Evolutionary conservation across 2,888 invertebrate genomes (phyloP), one percentile per base, ranked within the genome.

Genomic region (Norana najaformis): DNA sequence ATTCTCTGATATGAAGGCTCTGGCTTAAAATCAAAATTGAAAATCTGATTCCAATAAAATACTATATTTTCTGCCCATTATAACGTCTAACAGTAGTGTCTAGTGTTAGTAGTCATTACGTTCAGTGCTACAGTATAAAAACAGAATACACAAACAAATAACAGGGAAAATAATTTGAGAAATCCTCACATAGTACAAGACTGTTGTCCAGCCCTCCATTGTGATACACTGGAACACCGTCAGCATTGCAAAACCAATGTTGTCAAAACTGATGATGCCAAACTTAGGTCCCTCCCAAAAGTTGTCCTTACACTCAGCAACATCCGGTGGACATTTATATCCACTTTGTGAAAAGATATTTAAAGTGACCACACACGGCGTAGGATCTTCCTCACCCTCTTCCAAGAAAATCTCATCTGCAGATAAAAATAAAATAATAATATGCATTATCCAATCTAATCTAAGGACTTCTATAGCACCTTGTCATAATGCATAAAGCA

Each of bases 141-240:
- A 18, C 37, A 4, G 16, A 34, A n/a, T n/a, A n/a, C 69, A 89
- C 6, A 36, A 37, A 83, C 20, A 30, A 82, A 69, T 30, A 82
- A 53, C 35, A 82, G 34, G 18, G 39, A 37, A 35, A 41, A 88
- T 41, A 23, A n/a, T 39, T 88, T 38, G 3, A 37, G 36, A 36
- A 89, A 82, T 89, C 95, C 96, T 96, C 96, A 99, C 99, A 98
- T 99, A 99, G 96, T 99, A 99, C 96, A 99, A 97, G 96, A 99
- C 98, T 95, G 98, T 96, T 94, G 99, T 99, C 99, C 99, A 99
- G 95, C 99, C 99, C 96, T 99, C 99, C 99, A 99, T 99, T 94
- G 99, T 99, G 95, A 99, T 99, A 96, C 99, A 99, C 96, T 99
- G 99, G 96, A 99, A 99, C 96, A 99, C 99, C 93, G 99, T 99